phyloP scores from a whole-genome alignment of 2,113 vertebrate genomes.

The Athene cunicularia region DNA sequence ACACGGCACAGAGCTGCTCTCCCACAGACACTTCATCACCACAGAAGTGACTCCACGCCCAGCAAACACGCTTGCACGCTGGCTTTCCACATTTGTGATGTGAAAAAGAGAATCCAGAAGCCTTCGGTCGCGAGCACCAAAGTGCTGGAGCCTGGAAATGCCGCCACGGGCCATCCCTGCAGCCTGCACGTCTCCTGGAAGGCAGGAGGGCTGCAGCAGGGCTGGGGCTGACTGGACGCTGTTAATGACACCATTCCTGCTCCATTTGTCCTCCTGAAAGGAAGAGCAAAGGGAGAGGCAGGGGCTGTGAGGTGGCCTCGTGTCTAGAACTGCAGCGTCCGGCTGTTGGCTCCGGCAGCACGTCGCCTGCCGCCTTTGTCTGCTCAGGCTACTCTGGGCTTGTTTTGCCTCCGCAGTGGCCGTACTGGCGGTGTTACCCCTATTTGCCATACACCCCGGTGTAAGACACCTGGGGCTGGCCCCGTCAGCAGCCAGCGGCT shows the following conservation, averaged over 20 bases:
- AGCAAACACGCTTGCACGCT: fast-evolving
- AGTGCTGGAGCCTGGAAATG: no score
- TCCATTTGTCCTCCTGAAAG: neutral
- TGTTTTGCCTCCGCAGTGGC: neutral
- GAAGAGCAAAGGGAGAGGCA: neutral
- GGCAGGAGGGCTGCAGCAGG: neutral
- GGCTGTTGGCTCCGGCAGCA: neutral
- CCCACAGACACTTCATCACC: fast-evolving
- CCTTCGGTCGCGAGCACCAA: fast-evolving
- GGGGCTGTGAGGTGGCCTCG: fast-evolving
- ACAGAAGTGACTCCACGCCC: neutral
- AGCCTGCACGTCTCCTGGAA: fast-evolving
- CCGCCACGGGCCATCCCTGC: fast-evolving
- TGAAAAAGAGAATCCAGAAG: neutral
- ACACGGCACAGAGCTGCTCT: neutral
- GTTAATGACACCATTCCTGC: neutral
- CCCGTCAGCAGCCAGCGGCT: neutral
- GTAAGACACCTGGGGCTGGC: neutral
- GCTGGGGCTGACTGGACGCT: neutral
- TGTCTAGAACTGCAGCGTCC: neutral
- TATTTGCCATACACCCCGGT: fast-evolving
- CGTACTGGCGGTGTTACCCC: no score
- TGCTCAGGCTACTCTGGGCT: neutral
- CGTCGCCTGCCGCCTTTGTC: fast-evolving
- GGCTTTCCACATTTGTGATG: neutral